phyloP scores from a whole-genome alignment of 2,888 invertebrate genomes.

The Andrena hattorfiana region DNA sequence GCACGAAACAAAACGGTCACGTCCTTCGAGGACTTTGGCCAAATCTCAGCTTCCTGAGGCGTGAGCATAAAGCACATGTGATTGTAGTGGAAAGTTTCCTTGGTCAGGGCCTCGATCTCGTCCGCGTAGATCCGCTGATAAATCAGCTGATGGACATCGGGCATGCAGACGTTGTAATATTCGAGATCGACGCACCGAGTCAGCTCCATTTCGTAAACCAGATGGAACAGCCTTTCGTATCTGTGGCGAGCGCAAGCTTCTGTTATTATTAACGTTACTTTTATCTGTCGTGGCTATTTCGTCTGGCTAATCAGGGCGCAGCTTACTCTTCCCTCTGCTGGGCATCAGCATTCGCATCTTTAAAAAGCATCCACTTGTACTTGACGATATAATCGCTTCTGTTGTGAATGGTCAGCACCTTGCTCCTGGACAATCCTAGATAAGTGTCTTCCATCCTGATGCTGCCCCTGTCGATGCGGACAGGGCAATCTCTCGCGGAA shows the following conservation, averaged over 20 bases:
- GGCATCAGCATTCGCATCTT: slow-evolving; percentile 84
- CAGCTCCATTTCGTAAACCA: slow-evolving; percentile 66
- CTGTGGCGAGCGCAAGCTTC: slow-evolving; percentile 38
- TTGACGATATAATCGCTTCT: slow-evolving; percentile 86
- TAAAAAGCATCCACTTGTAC: slow-evolving; percentile 87
- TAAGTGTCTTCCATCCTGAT: slow-evolving; percentile 87
- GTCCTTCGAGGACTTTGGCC: slow-evolving; percentile 87
- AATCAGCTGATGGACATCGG: slow-evolving; percentile 76
- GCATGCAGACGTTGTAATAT: slow-evolving; percentile 72
- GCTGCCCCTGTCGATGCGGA: slow-evolving; percentile 86
- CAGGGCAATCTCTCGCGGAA: slow-evolving; percentile 85
- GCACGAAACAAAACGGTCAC: slow-evolving; percentile 87
- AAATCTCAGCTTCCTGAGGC: slow-evolving; percentile 87
- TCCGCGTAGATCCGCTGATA: slow-evolving; percentile 84
- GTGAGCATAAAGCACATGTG: slow-evolving; percentile 85
- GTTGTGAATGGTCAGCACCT: slow-evolving; percentile 86
- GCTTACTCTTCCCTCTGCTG: slow-evolving; percentile 73
- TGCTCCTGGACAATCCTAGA: slow-evolving; percentile 86
- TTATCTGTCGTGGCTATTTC: neutral
- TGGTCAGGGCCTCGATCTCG: slow-evolving; percentile 80
- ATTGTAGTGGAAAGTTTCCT: slow-evolving; percentile 80
- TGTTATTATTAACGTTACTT: neutral
- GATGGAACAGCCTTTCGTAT: slow-evolving; percentile 62
- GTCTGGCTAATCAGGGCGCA: too few relatives aligned
- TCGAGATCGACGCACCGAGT: slow-evolving; percentile 67